Evolutionary conservation across 2,888 invertebrate species (phyloP).

Genomic region (Pammene aurita): DNA sequence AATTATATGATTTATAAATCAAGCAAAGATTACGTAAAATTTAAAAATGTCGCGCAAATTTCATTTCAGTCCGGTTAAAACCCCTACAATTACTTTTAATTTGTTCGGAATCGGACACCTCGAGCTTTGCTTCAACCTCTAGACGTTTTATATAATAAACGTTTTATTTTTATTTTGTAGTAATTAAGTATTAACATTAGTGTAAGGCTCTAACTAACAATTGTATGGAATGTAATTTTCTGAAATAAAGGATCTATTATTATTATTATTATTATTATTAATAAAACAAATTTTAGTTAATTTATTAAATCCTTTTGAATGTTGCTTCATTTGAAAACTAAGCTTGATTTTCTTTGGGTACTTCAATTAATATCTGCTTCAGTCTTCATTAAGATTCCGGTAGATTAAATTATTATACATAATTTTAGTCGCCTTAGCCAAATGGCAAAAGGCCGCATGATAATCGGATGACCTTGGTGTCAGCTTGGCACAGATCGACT

Average conservation of each 20-base stretch:
- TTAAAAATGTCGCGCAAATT: neutral
- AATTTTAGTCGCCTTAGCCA: neutral
- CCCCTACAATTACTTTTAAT: constrained; percentile 5
- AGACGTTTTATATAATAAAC: constrained; percentile 2
- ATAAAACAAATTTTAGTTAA: constrained; percentile 6
- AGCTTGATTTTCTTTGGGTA: constrained; percentile 2
- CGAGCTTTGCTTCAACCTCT: constrained; percentile 3
- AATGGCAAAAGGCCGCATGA: too few species aligned
- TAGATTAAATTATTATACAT: neutral
- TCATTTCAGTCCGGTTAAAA: neutral
- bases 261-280: too few species aligned
- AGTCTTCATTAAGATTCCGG: constrained; percentile 15
- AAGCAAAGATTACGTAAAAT: neutral
- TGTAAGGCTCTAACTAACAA: too few species aligned
- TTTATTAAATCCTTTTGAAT: constrained; percentile 13
- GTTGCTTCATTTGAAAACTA: neutral
- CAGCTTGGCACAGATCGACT: too few species aligned
- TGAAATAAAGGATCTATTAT: too few species aligned
- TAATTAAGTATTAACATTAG: too few species aligned
- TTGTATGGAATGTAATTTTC: too few species aligned
- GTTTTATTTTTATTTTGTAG: too few species aligned
- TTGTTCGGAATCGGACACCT: constrained; percentile 2
- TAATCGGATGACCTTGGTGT: too few species aligned
- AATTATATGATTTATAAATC: too few species aligned
- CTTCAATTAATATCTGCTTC: constrained; percentile 12